These are phyloP conservation scores for Phoxinus phoxinus DNA, from an alignment of 2,113 vertebrate genomes.

Conservation along the genomic window DNA sequence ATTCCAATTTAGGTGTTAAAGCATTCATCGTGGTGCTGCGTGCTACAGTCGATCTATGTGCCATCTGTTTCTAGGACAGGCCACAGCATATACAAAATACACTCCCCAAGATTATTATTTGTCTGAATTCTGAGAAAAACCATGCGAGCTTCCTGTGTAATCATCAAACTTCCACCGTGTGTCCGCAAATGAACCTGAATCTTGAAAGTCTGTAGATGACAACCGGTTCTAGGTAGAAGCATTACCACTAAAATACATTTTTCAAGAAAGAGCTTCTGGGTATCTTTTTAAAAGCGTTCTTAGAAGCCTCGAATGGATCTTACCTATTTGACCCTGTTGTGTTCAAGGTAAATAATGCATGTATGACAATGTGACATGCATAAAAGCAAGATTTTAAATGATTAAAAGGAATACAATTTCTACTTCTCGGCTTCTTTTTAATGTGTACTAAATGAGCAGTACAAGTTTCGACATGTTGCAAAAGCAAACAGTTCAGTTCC, in stretches of 20 bases:
- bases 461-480: neutral
- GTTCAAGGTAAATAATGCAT: neutral
- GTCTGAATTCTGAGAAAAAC: neutral
- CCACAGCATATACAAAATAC: neutral
- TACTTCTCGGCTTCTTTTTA: neutral
- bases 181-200: neutral
- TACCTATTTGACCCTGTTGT: neutral
- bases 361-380: neutral
- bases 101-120: neutral
- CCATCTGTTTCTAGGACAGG: constrained; percentile 38
- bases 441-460: neutral
- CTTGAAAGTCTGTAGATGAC: neutral
- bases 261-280: neutral
- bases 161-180: neutral
- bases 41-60: neutral
- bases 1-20: constrained; percentile 32
- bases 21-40: constrained; percentile 16
- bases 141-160: neutral
- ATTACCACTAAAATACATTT: neutral
- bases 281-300: neutral
- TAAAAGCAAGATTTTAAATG: neutral
- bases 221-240: neutral
- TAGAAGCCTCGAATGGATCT: neutral
- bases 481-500: neutral
- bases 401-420: neutral